These are phyloP conservation scores for Aplysina aerophoba DNA, from an alignment of 37 sponge, comb jelly and placozoan genomes.

Conservation along the genomic window DNA sequence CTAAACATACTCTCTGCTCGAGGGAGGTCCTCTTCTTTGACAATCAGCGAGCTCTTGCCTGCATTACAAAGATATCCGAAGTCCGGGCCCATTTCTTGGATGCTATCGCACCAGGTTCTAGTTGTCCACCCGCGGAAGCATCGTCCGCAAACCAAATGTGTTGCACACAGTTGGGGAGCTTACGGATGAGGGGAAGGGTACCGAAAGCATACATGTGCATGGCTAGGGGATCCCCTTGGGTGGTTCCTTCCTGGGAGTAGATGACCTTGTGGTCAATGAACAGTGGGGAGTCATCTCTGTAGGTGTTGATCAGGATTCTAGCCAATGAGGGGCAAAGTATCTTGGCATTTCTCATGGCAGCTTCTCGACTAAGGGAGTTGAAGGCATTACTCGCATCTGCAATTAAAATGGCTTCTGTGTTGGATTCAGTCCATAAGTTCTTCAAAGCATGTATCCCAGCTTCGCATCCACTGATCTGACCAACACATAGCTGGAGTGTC, in stretches of 20 bases:
- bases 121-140: not conserved
- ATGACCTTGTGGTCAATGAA: not conserved
- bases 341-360: not conserved
- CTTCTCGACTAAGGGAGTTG: not conserved
- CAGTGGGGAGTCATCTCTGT: not conserved
- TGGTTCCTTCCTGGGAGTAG: not conserved
- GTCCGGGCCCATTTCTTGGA: too few species aligned
- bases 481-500: not conserved
- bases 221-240: constrained; percentile 2
- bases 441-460: not conserved
- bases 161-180: not conserved
- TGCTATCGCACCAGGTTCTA: too few species aligned
- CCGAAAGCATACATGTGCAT: too few species aligned
- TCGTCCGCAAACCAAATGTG: constrained; percentile 13
- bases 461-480: constrained; percentile 3
- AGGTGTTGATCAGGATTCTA: not conserved
- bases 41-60: too few species aligned
- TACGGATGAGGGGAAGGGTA: not conserved
- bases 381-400: constrained; percentile 9
- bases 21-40: too few species aligned
- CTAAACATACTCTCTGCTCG: too few species aligned
- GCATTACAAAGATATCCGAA: too few species aligned
- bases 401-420: not conserved
- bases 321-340: not conserved
- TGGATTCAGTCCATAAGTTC: not conserved